Evolutionary conservation across 1,140 invertebrate genomes (phyloP).

Genomic region (Cardiocondyla obscurior): DNA sequence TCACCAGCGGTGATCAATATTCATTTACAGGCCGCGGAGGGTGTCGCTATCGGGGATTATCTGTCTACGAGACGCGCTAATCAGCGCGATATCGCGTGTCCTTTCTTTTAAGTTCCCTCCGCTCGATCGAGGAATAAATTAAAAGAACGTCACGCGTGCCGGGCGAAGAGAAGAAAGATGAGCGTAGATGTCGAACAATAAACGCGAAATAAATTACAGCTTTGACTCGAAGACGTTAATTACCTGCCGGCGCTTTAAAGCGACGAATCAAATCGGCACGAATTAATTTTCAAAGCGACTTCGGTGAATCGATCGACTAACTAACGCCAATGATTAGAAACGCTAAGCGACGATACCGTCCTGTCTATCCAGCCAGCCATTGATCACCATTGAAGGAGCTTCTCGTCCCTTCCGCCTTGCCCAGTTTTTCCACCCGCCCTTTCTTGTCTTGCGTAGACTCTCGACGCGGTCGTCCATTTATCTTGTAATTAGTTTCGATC

Average conservation of each 20-base stretch:
- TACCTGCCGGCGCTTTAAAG: neutral
- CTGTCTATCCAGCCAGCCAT: constrained; percentile 53
- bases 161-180: neutral
- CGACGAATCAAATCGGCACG: constrained; percentile 6
- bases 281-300: neutral
- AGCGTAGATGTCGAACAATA: neutral
- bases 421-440: constrained; percentile 43
- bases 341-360: constrained; percentile 32
- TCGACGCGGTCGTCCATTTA: constrained; percentile 60
- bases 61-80: constrained; percentile 64
- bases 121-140: neutral
- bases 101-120: constrained; percentile 22
- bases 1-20: constrained; percentile 76
- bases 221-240: neutral
- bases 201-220: neutral
- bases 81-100: constrained; percentile 61
- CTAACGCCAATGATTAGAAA: constrained; percentile 48
- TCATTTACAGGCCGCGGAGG: constrained; percentile 74
- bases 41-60: constrained; percentile 62
- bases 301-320: constrained; percentile 19
- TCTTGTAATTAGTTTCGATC: constrained; percentile 71
- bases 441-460: constrained; percentile 60
- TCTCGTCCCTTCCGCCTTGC: constrained; percentile 13
- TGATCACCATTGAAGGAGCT: constrained; percentile 64
- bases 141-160: neutral